phyloP scores from a whole-genome alignment of 2,888 invertebrate species.

The Holacanthella duospinosa region DNA sequence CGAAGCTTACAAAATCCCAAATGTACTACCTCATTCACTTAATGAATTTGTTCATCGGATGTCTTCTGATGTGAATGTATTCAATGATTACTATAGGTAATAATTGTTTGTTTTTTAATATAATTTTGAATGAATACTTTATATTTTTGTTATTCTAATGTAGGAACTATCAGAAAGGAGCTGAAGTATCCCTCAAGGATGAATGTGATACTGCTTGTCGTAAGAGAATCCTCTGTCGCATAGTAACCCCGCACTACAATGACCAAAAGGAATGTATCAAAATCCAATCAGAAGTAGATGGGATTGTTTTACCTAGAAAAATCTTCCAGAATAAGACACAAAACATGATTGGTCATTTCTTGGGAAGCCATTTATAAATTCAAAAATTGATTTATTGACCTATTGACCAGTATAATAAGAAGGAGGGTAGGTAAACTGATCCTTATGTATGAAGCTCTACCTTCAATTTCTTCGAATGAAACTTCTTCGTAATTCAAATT shows the following conservation, averaged over 20 bases:
- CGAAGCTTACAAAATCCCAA: constrained; percentile 52
- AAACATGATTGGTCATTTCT: neutral
- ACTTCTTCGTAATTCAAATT: too few species aligned
- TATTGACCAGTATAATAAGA: too few species aligned
- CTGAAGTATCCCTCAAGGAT: constrained; percentile 45
- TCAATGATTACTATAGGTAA: constrained; percentile 44
- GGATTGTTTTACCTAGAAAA: constrained; percentile 26
- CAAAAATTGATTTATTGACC: neutral
- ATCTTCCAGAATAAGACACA: constrained; percentile 25
- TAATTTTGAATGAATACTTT: neutral
- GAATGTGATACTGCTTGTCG: constrained; percentile 47
- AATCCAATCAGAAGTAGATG: constrained; percentile 30
- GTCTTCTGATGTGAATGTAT: constrained; percentile 40
- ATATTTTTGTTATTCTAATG: constrained; percentile 21
- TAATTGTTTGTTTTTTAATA: neutral
- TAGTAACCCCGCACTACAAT: constrained; percentile 49
- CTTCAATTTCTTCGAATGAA: too few species aligned
- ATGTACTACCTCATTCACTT: constrained; percentile 54
- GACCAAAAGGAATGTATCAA: constrained; percentile 43
- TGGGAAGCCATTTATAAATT: neutral
- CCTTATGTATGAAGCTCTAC: too few species aligned
- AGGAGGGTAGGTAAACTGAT: too few species aligned
- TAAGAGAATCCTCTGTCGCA: constrained; percentile 48
- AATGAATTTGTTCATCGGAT: constrained; percentile 52
- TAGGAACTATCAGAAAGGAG: constrained; percentile 48